Base-by-base conservation (phyloP, 2,888 invertebrate species). In the Melanchra persicariae region DNA sequence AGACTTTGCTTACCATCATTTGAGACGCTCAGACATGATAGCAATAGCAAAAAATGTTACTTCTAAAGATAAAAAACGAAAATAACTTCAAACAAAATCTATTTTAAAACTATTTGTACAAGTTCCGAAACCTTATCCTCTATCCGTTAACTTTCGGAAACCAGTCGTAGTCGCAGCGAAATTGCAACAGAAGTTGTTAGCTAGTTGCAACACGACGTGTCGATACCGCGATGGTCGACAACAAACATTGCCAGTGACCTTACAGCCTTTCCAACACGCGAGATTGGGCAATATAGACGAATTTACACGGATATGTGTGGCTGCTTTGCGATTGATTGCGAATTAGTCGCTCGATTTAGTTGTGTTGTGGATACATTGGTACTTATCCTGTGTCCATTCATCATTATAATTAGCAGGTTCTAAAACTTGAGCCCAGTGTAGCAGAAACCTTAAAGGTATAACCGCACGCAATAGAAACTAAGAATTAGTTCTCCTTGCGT, bases 201-300 rank as follows among this genome's bases (percentile, higher is more conserved):
- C 51, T 58, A 17, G 17, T 79, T 79, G 52, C 79, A 63, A 81
- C 73, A 79, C 52, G 12, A 37, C 43, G 7, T 30, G 34, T 58
- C 40, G 60, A 55, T 77, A 55, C 59, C 45, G 45, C 74, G 82
- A 73, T 78, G 73, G 73, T 63, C 54, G 55, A n/a, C 37, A 58
- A 52, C 67, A 80, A 74, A 80, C 70, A 80, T 82, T 73, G 79
- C 70, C 64, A 74, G 43, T 81, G 84, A 85, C 84, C 84, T 84
- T 75, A 79, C 30, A 64, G 63, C 83, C 72, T 65, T 76, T 79
- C 79, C 34, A 73, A 52, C 69, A 69, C 12, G 52, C 69, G 64
- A 37, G 19, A 40, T 83, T 82, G 60, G n/a, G 69, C 55, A 86
- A 81, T 45, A 49, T 17, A 12, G 63, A 57, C 60, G 52, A 74